These are phyloP conservation scores for Microtus montanus DNA, from an alignment of 2,113 vertebrate species.

Conservation along the genomic window DNA sequence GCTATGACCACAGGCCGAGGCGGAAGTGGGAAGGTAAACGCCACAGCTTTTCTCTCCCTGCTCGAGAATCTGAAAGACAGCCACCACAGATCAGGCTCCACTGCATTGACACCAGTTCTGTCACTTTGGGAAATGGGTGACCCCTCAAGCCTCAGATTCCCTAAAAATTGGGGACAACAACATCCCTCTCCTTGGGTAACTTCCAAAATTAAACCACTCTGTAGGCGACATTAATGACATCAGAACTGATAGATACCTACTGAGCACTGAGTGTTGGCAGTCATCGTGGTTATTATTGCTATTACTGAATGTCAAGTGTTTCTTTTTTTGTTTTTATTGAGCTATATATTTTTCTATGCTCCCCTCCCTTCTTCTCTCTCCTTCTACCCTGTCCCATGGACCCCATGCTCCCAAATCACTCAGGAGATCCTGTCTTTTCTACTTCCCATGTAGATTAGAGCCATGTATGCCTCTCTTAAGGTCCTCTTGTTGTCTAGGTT, in stretches of 20 bases:
- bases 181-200: neutral
- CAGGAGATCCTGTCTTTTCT: too few species aligned
- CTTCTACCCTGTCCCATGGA: too few species aligned
- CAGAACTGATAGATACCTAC: neutral
- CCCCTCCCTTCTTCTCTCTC: too few species aligned
- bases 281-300: neutral
- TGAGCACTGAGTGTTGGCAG: rapidly evolving
- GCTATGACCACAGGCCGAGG: neutral
- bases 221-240: neutral
- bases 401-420: too few species aligned
- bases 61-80: neutral
- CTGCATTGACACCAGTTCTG: neutral
- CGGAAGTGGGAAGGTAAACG: neutral
- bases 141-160: neutral
- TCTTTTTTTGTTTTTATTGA: neutral
- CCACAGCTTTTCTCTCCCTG: neutral
- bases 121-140: neutral
- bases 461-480: too few species aligned
- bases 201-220: neutral
- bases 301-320: neutral
- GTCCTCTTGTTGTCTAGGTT: too few species aligned
- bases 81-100: neutral
- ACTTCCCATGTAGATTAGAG: too few species aligned
- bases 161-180: neutral
- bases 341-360: too few species aligned